Evolutionary conservation across 2,113 vertebrate species (phyloP).

Genomic region (Dolichotis patagonum): DNA sequence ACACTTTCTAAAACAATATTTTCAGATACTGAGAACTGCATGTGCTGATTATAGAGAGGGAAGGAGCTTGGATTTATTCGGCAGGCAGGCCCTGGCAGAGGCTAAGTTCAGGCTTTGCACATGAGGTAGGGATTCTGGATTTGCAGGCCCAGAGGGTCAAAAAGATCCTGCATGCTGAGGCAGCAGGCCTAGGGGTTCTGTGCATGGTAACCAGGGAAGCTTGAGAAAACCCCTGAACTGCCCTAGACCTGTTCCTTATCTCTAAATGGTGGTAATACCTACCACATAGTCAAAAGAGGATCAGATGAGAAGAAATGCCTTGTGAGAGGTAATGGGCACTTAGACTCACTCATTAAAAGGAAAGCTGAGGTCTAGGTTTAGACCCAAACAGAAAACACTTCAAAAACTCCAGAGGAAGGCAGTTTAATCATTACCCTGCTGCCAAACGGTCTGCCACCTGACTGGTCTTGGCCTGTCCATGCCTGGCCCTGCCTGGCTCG

Average conservation of each 20-base stretch:
- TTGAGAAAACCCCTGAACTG: neutral
- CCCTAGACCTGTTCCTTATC: rapidly evolving
- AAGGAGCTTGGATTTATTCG: neutral
- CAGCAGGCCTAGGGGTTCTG: neutral
- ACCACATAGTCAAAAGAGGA: rapidly evolving
- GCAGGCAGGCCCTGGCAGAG: neutral
- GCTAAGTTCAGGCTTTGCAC: neutral
- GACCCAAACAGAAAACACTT: neutral
- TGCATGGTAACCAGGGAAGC: neutral
- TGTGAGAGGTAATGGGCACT: neutral
- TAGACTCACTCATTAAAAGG: neutral
- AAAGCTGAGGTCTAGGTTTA: neutral
- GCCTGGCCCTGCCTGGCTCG: neutral
- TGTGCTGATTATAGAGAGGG: no score
- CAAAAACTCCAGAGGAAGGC: neutral
- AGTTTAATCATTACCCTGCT: neutral
- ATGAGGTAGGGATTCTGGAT: neutral
- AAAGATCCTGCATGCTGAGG: neutral
- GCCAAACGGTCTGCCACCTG: neutral
- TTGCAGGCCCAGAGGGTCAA: neutral
- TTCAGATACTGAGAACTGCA: neutral
- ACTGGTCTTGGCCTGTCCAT: neutral
- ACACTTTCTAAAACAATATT: neutral
- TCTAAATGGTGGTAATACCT: neutral
- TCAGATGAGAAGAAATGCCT: neutral